phyloP scores from a whole-genome alignment of 2,888 invertebrate genomes.

The Flabesymbios commensalis region DNA sequence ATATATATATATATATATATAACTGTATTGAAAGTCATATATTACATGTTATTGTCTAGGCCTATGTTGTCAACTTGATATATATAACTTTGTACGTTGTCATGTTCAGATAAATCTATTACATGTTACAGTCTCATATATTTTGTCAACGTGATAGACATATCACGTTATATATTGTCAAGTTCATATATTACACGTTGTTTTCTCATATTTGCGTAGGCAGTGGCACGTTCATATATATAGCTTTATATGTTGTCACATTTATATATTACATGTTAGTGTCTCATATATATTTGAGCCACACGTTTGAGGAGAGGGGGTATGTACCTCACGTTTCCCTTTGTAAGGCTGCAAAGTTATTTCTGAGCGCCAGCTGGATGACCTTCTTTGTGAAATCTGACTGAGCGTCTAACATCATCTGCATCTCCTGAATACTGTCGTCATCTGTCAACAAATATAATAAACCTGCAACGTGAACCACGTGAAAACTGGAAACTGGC shows the following conservation, averaged over 20 bases:
- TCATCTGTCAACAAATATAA: constrained; percentile 17
- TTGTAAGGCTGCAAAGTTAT: constrained; percentile 6
- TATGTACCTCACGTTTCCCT: background rate
- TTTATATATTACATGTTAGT: background rate
- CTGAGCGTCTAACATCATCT: constrained; percentile 52
- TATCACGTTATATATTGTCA: too few relatives aligned
- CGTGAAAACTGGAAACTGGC: background rate
- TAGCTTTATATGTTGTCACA: background rate
- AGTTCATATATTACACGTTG: too few relatives aligned
- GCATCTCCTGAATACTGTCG: constrained; percentile 43
- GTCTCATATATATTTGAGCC: background rate
- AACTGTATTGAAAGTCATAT: background rate
- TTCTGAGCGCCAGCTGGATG: constrained; percentile 31
- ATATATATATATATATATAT: constrained; percentile 6
- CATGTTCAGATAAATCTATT: too few relatives aligned
- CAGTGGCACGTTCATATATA: background rate
- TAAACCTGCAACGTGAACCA: background rate
- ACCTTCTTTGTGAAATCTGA: constrained; percentile 52
- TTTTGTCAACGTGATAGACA: too few relatives aligned
- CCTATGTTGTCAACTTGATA: too few relatives aligned
- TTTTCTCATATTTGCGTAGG: background rate
- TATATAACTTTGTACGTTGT: too few relatives aligned
- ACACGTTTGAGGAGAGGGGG: background rate
- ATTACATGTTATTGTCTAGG: too few relatives aligned
- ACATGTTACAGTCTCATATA: too few relatives aligned